Percentiles rank a stretch among this genome's conserved stretches.
These are phyloP conservation scores for Plutella xylostella DNA, from an alignment of 2,888 invertebrate species.

Conservation along the genomic window DNA sequence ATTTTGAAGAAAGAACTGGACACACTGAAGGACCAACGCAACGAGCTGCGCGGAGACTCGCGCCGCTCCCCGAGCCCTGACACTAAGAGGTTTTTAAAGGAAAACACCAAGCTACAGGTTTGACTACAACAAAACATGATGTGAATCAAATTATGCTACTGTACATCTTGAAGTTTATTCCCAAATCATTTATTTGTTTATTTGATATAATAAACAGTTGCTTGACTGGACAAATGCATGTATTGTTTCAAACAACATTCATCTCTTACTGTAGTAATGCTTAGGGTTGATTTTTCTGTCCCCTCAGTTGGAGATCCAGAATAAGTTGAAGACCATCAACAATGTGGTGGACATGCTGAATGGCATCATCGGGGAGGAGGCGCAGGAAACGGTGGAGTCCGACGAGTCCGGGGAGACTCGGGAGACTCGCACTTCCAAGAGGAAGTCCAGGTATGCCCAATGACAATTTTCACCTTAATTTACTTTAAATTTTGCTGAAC, in stretches of 20 bases:
- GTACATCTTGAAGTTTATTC: not conserved
- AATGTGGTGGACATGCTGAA: constrained; percentile 91
- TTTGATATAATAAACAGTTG: not conserved
- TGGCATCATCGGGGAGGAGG: constrained; percentile 83
- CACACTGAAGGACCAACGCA: constrained; percentile 81
- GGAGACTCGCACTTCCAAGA: constrained; percentile 26
- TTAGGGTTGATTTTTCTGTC: not conserved
- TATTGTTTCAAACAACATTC: no score
- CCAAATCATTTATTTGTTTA: not conserved
- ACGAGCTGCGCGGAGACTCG: constrained; percentile 77
- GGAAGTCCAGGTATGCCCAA: constrained; percentile 54
- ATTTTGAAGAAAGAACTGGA: constrained; percentile 83
- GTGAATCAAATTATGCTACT: not conserved
- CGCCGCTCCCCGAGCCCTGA: constrained; percentile 80
- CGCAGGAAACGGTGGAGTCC: constrained; percentile 27
- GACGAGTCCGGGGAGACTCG: constrained; percentile 32
- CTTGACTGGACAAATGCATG: no score
- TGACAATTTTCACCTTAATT: constrained; percentile 8
- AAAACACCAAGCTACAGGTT: constrained; percentile 89
- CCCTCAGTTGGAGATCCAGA: constrained; percentile 78
- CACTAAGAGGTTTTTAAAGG: constrained; percentile 81
- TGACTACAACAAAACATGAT: constrained; percentile 23
- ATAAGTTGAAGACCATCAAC: constrained; percentile 84
- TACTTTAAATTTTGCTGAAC: not conserved
- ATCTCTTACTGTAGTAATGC: no score